These are phyloP conservation scores for Slavum lentiscoides DNA, from an alignment of 2,888 invertebrate species.

Conservation along the genomic window DNA sequence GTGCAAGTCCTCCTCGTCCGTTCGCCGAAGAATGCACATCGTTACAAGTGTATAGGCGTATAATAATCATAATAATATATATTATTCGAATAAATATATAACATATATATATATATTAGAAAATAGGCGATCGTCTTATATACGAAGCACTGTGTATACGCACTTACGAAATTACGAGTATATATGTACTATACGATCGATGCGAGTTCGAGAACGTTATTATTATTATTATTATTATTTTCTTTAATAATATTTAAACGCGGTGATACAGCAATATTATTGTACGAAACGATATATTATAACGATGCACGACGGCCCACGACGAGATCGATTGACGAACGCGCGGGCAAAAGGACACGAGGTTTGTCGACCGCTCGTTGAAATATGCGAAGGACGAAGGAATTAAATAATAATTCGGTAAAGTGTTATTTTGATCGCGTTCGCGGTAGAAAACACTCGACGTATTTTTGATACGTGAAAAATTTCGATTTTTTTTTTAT, in stretches of 20 bases:
- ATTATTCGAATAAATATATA: too few relatives aligned
- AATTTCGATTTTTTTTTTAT: neutral
- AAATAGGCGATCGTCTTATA: neutral
- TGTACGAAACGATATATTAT: neutral
- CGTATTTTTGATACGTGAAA: neutral
- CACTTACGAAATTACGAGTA: too few relatives aligned
- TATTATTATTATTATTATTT: constrained; percentile 1
- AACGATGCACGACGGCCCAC: neutral
- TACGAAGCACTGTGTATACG: too few relatives aligned
- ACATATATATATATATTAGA: neutral
- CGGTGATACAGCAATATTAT: constrained; percentile 27
- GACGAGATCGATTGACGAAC: constrained; percentile 20
- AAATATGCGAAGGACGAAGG: neutral
- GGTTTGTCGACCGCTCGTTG: too few relatives aligned
- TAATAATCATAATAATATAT: too few relatives aligned
- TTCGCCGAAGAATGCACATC: too few relatives aligned
- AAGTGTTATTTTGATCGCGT: neutral
- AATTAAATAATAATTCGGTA: neutral
- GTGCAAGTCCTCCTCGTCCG: too few relatives aligned
- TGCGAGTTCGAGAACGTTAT: constrained; percentile 15
- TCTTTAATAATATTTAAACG: neutral
- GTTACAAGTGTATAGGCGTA: too few relatives aligned
- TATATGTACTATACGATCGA: neutral
- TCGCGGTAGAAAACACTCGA: too few relatives aligned
- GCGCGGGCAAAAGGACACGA: neutral